These are phyloP conservation scores for Luperina nickerlii DNA, from an alignment of 2,888 invertebrate genomes.

Conservation along the genomic window DNA sequence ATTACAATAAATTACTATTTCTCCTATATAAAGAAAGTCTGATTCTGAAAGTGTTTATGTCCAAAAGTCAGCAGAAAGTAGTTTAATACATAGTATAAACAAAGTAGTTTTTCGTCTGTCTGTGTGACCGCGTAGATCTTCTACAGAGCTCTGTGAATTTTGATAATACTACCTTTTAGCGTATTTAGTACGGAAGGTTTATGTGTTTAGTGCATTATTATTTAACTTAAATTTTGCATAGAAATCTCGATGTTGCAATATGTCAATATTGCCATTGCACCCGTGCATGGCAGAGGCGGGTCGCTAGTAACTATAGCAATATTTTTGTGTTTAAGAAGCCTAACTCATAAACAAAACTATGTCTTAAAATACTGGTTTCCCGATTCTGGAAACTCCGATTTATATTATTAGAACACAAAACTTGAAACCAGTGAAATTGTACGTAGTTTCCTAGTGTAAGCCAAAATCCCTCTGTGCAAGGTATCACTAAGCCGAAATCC, in stretches of 20 bases:
- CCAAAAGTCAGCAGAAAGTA: neutral
- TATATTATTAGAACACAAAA: neutral
- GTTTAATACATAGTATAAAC: neutral
- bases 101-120: neutral
- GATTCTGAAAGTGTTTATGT: neutral
- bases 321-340: too few species aligned
- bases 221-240: neutral
- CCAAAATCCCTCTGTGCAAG: slow-evolving; percentile 25
- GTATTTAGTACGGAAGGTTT: neutral
- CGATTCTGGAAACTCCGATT: neutral
- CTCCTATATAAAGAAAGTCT: neutral
- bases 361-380: neutral
- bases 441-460: slow-evolving; percentile 12
- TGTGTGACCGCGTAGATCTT: neutral
- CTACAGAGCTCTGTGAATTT: neutral
- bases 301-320: neutral
- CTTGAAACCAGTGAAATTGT: slow-evolving; percentile 5
- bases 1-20: neutral
- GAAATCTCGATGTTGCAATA: neutral
- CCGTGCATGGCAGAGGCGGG: neutral
- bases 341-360: neutral
- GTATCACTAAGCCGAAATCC: slow-evolving; percentile 32
- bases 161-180: neutral
- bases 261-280: neutral
- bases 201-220: neutral